A percentile compares a stretch with the other conserved stretches of the same genome.
Conservation (phyloP, 2,797 vertebrate species). For the Halcyon smyrnensis region DNA sequence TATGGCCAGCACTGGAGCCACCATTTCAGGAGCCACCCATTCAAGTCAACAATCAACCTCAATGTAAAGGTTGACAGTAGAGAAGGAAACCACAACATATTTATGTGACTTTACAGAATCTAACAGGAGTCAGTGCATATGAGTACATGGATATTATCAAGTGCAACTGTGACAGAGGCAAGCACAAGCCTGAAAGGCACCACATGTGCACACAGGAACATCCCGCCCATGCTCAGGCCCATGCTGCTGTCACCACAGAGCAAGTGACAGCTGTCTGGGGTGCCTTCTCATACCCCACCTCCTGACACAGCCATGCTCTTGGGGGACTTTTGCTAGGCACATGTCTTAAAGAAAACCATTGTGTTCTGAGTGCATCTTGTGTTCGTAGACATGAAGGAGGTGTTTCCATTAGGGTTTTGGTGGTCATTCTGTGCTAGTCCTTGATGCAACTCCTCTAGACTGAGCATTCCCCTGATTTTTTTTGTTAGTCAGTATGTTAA, state of each 20-base stretch:
- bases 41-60: neutral
- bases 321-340: neutral
- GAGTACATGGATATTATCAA: rapidly evolving
- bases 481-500: neutral
- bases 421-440: neutral
- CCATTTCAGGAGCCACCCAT: neutral
- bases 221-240: neutral
- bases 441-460: neutral
- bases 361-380: neutral
- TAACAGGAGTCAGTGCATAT: rapidly evolving
- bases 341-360: neutral
- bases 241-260: neutral
- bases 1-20: neutral
- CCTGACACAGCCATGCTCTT: neutral
- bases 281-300: neutral
- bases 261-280: rapidly evolving
- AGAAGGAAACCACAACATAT: rapidly evolving
- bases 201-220: rapidly evolving
- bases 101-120: neutral
- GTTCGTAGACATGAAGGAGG: neutral
- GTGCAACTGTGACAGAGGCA: neutral
- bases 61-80: neutral
- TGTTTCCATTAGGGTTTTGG: neutral
- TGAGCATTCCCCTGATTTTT: neutral
- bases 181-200: neutral